phyloP scores from a whole-genome alignment of 2,888 invertebrate genomes.

The Machimus atricapillus region DNA sequence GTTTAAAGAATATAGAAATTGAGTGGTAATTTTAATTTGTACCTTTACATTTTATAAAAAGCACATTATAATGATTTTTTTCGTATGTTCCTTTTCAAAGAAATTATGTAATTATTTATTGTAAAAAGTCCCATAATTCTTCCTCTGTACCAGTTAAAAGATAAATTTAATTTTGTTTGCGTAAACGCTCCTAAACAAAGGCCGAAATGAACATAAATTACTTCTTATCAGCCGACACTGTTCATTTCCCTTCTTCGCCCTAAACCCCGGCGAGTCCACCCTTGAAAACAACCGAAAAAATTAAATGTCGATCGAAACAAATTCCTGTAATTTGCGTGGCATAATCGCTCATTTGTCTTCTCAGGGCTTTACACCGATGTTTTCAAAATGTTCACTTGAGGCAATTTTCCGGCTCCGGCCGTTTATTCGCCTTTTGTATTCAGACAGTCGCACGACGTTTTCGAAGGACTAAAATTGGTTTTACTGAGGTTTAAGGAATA shows the following conservation, averaged over 20 bases:
- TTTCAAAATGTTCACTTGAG: conserved; percentile 11
- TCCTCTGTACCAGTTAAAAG: background rate
- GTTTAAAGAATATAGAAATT: too few species aligned
- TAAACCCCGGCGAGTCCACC: background rate
- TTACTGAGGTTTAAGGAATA: conserved; percentile 51
- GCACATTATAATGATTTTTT: background rate
- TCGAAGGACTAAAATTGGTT: conserved; percentile 46
- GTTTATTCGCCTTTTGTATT: conserved; percentile 20
- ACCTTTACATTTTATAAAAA: background rate
- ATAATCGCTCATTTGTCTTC: conserved; percentile 47
- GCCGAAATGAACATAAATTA: background rate
- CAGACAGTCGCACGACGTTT: conserved; percentile 30
- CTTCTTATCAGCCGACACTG: background rate
- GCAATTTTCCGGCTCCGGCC: background rate
- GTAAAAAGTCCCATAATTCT: background rate
- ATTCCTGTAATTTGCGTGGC: conserved; percentile 24
- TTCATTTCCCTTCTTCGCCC: background rate
- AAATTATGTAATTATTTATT: background rate
- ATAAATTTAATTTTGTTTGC: background rate
- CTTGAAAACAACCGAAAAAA: conserved; percentile 12
- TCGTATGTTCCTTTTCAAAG: background rate
- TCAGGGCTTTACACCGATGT: conserved; percentile 21
- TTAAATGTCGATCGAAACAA: conserved; percentile 39
- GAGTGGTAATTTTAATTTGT: too few species aligned
- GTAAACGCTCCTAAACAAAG: background rate